Conservation (phyloP, 1,140 invertebrate genomes). For the Drosophila sp. region DNA sequence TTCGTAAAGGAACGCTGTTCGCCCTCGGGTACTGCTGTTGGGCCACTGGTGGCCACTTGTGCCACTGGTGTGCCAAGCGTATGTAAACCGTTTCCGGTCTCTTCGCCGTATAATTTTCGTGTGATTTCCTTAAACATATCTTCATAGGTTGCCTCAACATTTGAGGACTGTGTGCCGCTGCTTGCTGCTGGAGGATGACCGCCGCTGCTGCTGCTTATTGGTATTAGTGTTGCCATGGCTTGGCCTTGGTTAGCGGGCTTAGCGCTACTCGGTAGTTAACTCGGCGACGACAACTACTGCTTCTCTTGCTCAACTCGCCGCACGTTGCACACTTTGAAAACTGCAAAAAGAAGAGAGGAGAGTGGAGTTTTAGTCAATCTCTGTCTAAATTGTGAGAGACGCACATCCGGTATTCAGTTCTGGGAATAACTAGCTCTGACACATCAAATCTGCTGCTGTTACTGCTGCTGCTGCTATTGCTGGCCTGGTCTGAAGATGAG, state of each 20-base stretch:
- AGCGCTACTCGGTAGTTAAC: conserved; percentile 34
- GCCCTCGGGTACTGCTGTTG: conserved; percentile 81
- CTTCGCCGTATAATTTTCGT: conserved; percentile 94
- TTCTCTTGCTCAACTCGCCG: conserved; percentile 58
- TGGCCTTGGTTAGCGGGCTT: conserved; percentile 68
- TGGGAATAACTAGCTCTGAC: conserved; percentile 64
- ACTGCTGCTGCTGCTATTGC: not conserved
- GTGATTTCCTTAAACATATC: conserved; percentile 91
- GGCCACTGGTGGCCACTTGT: conserved; percentile 81
- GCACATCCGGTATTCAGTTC: conserved; percentile 66
- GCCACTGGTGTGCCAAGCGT: conserved; percentile 82
- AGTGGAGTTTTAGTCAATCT: conserved; percentile 38
- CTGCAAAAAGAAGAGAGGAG: conserved; percentile 25
- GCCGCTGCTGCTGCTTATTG: conserved; percentile 59
- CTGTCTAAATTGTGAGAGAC: conserved; percentile 40
- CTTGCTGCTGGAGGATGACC: conserved; percentile 56
- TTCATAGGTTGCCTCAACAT: conserved; percentile 83
- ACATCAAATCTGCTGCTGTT: conserved; percentile 41
- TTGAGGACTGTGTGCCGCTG: conserved; percentile 73
- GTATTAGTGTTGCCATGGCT: conserved; percentile 83
- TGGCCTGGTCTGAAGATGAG: conserved; percentile 11
- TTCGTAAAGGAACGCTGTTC: conserved; percentile 83
- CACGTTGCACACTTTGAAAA: conserved; percentile 60
- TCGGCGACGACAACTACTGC: conserved; percentile 22
- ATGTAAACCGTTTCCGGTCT: conserved; percentile 86